Evolutionary conservation across 2,113 vertebrate species (phyloP).

Genomic region (Colaptes auratus): DNA sequence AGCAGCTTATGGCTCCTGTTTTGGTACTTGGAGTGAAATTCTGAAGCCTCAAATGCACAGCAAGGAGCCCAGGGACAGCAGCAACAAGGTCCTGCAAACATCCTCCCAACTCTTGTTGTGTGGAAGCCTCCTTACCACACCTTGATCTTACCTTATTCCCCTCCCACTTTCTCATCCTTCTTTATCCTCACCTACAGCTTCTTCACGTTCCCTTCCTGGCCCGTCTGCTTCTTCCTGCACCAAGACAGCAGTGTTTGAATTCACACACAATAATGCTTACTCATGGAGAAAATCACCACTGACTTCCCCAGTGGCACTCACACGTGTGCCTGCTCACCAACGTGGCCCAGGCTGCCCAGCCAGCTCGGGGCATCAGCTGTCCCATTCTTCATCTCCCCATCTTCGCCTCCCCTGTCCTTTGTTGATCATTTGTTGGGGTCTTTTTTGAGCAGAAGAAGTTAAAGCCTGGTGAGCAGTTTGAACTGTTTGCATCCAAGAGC

Average conservation of each 20-base stretch:
- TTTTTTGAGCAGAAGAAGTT: background rate
- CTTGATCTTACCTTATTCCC: background rate
- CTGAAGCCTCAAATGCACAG: background rate
- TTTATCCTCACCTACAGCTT: background rate
- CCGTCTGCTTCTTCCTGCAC: background rate
- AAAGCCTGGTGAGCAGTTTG: background rate
- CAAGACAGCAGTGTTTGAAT: background rate
- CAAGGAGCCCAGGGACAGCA: background rate
- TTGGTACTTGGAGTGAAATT: background rate
- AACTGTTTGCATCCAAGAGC: slow-evolving; percentile 24
- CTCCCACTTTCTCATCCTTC: background rate
- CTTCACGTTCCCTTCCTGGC: background rate
- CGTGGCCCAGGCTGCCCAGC: fast-evolving
- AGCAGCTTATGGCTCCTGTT: background rate
- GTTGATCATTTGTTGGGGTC: background rate
- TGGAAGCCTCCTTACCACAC: background rate
- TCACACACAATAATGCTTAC: background rate
- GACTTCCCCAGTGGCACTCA: background rate
- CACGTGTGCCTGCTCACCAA: background rate
- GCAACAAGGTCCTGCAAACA: fast-evolving
- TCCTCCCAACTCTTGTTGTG: background rate
- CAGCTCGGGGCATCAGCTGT: background rate
- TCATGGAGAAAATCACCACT: slow-evolving; percentile 30
- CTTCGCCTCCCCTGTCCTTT: background rate
- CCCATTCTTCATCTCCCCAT: fast-evolving